These are phyloP conservation scores for Lepilemur ruficaudatus DNA, from an alignment of 2,797 vertebrate species.

Conservation along the genomic window DNA sequence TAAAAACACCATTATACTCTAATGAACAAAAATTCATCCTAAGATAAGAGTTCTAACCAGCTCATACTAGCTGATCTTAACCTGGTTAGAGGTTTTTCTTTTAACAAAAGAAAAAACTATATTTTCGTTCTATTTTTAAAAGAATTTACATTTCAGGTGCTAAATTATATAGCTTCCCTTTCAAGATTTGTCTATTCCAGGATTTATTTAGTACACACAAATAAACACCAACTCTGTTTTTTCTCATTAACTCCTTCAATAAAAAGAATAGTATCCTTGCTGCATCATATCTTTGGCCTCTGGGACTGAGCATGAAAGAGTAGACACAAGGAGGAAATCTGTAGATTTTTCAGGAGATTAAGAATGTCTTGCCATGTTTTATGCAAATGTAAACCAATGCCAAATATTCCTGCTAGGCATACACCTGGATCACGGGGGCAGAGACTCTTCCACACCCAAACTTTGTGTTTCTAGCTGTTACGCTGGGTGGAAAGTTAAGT, in stretches of 20 bases:
- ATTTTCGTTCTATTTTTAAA: background rate
- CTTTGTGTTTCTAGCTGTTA: background rate
- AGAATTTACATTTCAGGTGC: background rate
- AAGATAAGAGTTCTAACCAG: slow-evolving; percentile 29
- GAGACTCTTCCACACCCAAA: background rate
- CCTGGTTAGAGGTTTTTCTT: background rate
- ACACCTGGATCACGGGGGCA: background rate
- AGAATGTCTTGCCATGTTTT: background rate
- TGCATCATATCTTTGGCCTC: background rate
- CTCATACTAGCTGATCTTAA: slow-evolving; percentile 17
- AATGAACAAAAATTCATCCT: slow-evolving; percentile 69
- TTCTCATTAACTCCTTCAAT: background rate
- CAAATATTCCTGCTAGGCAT: background rate
- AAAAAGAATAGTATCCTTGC: background rate
- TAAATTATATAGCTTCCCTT: background rate
- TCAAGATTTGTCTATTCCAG: background rate
- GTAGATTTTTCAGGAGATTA: background rate
- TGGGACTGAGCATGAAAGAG: background rate
- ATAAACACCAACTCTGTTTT: background rate
- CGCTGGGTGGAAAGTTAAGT: background rate
- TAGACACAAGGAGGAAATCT: background rate
- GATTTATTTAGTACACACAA: background rate
- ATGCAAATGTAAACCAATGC: background rate
- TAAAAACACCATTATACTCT: slow-evolving; percentile 69
- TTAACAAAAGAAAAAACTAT: background rate